These are phyloP conservation scores for Pangasius larnaudii DNA, from an alignment of 2,797 vertebrate species.

Conservation along the genomic window DNA sequence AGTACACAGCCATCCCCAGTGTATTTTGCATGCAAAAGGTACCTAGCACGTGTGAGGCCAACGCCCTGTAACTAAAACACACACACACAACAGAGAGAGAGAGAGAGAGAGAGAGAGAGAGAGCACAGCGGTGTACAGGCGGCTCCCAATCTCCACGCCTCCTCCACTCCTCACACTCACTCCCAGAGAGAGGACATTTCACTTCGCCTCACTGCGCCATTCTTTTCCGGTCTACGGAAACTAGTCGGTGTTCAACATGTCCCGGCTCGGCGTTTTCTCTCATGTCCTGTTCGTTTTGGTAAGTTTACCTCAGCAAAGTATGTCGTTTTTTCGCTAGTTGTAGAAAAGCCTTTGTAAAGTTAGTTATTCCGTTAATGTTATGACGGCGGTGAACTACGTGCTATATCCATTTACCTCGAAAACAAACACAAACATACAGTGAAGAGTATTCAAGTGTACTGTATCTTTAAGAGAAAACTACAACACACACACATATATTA, in stretches of 20 bases:
- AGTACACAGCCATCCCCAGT: neutral
- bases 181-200: slow-evolving; percentile 10
- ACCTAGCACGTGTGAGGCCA: neutral
- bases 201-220: slow-evolving; percentile 6
- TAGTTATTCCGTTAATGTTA: neutral
- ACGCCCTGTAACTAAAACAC: neutral
- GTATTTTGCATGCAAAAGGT: neutral
- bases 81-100: no score
- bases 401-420: neutral
- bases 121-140: neutral
- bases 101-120: no score
- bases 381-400: no score
- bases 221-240: slow-evolving; percentile 5
- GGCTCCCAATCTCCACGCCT: neutral
- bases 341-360: neutral
- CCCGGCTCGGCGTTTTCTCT: slow-evolving; percentile 8
- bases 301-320: slow-evolving; percentile 16
- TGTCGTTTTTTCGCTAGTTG: neutral
- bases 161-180: neutral
- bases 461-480: neutral
- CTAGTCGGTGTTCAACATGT: slow-evolving; percentile 42
- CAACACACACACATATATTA: neutral
- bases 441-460: neutral
- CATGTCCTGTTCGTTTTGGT: slow-evolving; percentile 41
- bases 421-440: neutral